Evolutionary conservation across 64 coral and sea anemone species (phyloP).

Genomic region (Stichodactyla mertensii): DNA sequence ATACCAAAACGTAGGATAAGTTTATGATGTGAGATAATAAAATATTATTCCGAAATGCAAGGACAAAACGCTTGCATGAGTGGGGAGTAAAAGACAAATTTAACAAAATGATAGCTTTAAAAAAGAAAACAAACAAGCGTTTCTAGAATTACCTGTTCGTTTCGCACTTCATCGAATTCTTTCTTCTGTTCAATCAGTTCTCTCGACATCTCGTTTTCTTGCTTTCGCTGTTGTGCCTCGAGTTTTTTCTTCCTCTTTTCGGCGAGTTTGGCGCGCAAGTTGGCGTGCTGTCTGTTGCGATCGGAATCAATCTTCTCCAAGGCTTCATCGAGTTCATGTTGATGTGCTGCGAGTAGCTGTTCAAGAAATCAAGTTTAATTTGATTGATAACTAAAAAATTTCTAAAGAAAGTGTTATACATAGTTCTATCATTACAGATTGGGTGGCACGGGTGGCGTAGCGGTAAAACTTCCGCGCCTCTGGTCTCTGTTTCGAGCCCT

Average conservation of each 20-base stretch:
- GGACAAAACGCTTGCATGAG: neutral
- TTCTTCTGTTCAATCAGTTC: conserved; percentile 93
- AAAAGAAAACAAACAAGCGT: too few relatives aligned
- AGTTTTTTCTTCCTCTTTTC: conserved; percentile 74
- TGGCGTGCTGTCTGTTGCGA: conserved; percentile 63
- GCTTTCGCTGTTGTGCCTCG: conserved; percentile 79
- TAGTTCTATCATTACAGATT: too few relatives aligned
- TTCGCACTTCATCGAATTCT: conserved; percentile 81
- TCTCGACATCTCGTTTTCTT: conserved; percentile 87
- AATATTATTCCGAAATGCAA: neutral
- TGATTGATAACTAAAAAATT: too few relatives aligned
- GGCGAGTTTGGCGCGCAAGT: conserved; percentile 68
- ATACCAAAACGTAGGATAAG: neutral
- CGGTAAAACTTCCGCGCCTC: too few relatives aligned
- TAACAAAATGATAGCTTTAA: neutral
- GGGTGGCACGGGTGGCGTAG: too few relatives aligned
- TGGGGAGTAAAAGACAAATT: neutral
- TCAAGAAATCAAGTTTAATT: neutral
- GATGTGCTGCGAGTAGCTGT: conserved; percentile 73
- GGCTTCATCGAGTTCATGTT: conserved; percentile 89
- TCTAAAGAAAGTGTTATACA: too few relatives aligned
- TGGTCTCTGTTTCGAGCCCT: too few relatives aligned
- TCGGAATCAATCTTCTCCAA: conserved; percentile 92
- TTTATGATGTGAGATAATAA: neutral
- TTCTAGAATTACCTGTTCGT: conserved; percentile 49